Conservation (phyloP, 2,888 invertebrate genomes). For the Eurytoma californica region DNA sequence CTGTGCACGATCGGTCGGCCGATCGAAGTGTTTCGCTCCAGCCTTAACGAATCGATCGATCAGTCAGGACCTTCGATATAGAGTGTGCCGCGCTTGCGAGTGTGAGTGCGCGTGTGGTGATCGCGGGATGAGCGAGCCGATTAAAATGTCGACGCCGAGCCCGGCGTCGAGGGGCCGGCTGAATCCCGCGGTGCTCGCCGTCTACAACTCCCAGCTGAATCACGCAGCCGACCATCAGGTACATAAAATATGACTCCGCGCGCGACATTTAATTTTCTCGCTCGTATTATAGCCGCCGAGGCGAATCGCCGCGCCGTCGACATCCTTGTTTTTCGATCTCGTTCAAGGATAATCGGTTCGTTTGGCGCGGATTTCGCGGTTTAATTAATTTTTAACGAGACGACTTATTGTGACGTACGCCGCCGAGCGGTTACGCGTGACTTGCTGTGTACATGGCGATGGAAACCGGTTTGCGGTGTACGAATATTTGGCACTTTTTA, state of each 20-base stretch:
- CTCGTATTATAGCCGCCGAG: not conserved
- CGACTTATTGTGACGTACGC: too few species aligned
- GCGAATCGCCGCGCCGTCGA: not conserved
- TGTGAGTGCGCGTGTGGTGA: not conserved
- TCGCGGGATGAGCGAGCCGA: constrained; percentile 45
- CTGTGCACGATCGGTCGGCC: not conserved
- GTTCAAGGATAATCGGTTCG: too few species aligned
- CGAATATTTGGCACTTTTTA: too few species aligned
- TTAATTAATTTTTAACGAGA: too few species aligned
- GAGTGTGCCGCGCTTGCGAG: not conserved
- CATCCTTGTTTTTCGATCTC: too few species aligned
- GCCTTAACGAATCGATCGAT: not conserved
- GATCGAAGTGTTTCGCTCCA: not conserved
- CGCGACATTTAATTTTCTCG: not conserved
- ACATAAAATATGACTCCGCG: constrained; percentile 4
- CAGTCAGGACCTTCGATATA: not conserved
- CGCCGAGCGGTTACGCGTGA: too few species aligned
- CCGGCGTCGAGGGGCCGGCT: constrained; percentile 65
- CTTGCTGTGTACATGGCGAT: too few species aligned
- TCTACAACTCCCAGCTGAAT: constrained; percentile 60
- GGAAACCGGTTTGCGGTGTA: too few species aligned
- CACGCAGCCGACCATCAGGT: constrained; percentile 56
- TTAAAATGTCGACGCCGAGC: constrained; percentile 63
- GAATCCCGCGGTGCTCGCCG: constrained; percentile 66
- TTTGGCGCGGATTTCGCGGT: too few species aligned